Percentiles rank a stretch among this genome's conserved stretches.
phyloP scores from a whole-genome alignment of 2,113 vertebrate species.

The Ammospiza nelsoni region DNA sequence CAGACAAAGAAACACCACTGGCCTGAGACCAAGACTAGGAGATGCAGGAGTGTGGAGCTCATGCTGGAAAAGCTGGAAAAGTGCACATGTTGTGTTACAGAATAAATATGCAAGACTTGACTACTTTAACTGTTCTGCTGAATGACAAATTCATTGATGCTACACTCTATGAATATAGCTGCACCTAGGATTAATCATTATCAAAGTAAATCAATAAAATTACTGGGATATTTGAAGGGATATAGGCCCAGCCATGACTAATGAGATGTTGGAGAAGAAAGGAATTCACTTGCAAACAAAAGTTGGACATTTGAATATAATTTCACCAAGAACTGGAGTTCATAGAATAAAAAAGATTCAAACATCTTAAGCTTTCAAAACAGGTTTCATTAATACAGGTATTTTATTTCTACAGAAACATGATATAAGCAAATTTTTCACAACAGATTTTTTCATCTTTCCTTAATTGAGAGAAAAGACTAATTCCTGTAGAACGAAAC shows the following conservation, averaged over 20 bases:
- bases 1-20: background rate
- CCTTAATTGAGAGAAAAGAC: background rate
- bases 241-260: background rate
- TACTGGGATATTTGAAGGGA: background rate
- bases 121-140: background rate
- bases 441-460: background rate
- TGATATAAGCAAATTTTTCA: background rate
- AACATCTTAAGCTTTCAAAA: background rate
- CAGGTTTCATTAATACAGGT: rapidly evolving
- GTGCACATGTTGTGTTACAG: background rate
- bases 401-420: background rate
- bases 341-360: background rate
- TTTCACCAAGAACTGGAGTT: background rate
- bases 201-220: background rate
- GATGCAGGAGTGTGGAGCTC: background rate
- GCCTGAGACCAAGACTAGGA: background rate
- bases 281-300: background rate
- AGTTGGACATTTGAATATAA: background rate
- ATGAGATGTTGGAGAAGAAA: background rate
- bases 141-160: background rate
- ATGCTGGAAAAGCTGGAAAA: background rate
- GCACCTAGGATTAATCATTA: background rate
- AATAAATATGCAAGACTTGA: background rate
- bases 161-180: background rate
- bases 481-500: rapidly evolving